Evolutionary conservation across 1,140 invertebrate species (phyloP).

Genomic region (Scaptomyza hsui): DNA sequence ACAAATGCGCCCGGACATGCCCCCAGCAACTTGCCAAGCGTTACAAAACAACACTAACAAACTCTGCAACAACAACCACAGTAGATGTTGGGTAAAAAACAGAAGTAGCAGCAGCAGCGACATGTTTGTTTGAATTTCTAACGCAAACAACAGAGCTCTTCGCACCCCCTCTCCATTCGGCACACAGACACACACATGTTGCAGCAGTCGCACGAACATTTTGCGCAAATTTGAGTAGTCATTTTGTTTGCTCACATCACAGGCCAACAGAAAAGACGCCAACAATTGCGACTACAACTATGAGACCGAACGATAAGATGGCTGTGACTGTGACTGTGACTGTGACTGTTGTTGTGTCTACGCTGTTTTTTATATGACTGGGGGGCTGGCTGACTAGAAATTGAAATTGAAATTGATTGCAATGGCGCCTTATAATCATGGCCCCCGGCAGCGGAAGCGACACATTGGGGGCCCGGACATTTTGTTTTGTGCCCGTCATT

Average conservation of each 20-base stretch:
- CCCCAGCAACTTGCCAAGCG: slow-evolving; percentile 41
- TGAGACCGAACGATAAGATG: slow-evolving; percentile 37
- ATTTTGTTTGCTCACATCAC: slow-evolving; percentile 83
- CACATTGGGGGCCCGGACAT: slow-evolving; percentile 69
- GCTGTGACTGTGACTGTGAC: slow-evolving; percentile 2
- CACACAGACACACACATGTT: slow-evolving; percentile 37
- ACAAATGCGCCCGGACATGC: slow-evolving; percentile 55
- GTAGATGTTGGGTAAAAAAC: slow-evolving; percentile 14
- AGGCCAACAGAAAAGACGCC: slow-evolving; percentile 72
- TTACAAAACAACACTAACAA: slow-evolving; percentile 23
- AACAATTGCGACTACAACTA: slow-evolving; percentile 41
- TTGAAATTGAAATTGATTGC: slow-evolving; percentile 44
- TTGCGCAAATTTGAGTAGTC: slow-evolving; percentile 82
- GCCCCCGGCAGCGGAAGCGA: slow-evolving; percentile 56
- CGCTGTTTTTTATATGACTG: not conserved
- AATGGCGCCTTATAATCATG: slow-evolving; percentile 53
- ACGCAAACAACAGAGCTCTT: slow-evolving; percentile 34
- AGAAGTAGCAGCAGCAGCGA: slow-evolving; percentile 40
- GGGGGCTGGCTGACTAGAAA: slow-evolving; percentile 18
- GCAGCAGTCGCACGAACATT: slow-evolving; percentile 74
- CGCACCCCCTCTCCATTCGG: not conserved
- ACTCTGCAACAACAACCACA: slow-evolving; percentile 1
- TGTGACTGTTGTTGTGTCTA: not conserved
- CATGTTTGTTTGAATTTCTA: slow-evolving; percentile 56
- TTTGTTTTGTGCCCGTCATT: slow-evolving; percentile 84